A percentile compares a stretch with the other conserved stretches of the same genome.
phyloP scores from a whole-genome alignment of 2,888 invertebrate genomes.

The Stramonita haemastoma region DNA sequence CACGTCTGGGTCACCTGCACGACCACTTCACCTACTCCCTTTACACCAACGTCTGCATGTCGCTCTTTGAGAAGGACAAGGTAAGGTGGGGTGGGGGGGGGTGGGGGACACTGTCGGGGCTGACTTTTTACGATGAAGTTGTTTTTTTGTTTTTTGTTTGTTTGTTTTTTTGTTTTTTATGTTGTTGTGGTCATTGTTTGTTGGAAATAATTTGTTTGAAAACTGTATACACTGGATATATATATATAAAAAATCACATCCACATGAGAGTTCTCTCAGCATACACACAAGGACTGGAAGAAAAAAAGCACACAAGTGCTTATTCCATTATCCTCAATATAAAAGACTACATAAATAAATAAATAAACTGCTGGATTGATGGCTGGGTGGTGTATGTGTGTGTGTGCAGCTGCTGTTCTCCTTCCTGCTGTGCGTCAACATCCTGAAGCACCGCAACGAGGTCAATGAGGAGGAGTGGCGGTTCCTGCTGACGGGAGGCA shows the following conservation, averaged over 20 bases:
- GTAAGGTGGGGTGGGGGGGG: conserved; percentile 59
- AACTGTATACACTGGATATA: background rate
- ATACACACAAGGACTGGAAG: too few relatives aligned
- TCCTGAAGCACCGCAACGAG: conserved; percentile 76
- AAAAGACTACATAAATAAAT: too few relatives aligned
- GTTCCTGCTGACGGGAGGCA: conserved; percentile 92
- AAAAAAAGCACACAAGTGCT: too few relatives aligned
- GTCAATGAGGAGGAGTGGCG: conserved; percentile 85
- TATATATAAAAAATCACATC: too few relatives aligned
- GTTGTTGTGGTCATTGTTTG: background rate
- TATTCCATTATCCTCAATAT: too few relatives aligned
- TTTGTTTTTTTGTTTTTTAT: background rate
- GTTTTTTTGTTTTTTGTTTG: background rate
- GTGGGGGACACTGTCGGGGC: too few relatives aligned
- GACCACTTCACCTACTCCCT: conserved; percentile 78
- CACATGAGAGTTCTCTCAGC: too few relatives aligned
- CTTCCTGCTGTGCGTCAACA: conserved; percentile 78
- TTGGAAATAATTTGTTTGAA: background rate
- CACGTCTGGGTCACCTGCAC: conserved; percentile 74
- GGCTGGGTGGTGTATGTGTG: too few relatives aligned
- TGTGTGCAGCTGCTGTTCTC: conserved; percentile 78
- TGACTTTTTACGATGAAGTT: background rate
- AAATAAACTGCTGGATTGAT: too few relatives aligned
- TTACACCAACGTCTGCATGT: conserved; percentile 79
- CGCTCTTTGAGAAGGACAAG: conserved; percentile 79